Conservation (phyloP, 1,140 invertebrate genomes). For the Nilaparvata lugens region DNA sequence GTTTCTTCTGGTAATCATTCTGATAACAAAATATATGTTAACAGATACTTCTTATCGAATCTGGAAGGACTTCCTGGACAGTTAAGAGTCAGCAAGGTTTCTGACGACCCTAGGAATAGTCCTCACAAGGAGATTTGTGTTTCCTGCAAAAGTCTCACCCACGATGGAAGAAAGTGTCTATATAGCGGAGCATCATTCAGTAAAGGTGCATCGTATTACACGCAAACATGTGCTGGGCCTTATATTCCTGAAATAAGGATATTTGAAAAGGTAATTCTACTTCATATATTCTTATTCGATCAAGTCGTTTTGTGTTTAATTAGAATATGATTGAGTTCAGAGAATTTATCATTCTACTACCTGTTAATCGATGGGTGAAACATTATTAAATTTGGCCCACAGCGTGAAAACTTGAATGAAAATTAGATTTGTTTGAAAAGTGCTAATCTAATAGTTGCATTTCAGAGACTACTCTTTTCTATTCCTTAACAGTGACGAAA, state of each 20-base stretch:
- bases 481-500: too few species aligned
- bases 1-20: too few species aligned
- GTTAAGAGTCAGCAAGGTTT: constrained; percentile 17
- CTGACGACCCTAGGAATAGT: neutral
- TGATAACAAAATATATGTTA: constrained; percentile 23
- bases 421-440: too few species aligned
- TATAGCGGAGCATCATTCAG: constrained; percentile 56
- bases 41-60: constrained; percentile 58
- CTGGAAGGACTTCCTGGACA: constrained; percentile 34
- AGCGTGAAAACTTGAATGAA: too few species aligned
- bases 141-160: constrained; percentile 35
- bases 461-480: too few species aligned
- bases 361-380: too few species aligned
- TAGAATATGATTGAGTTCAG: too few species aligned
- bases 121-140: constrained; percentile 31
- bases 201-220: constrained; percentile 53
- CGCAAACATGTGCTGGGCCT: constrained; percentile 63
- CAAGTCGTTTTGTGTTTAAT: too few species aligned
- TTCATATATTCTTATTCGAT: too few species aligned
- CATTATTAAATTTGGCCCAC: too few species aligned
- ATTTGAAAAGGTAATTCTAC: constrained; percentile 33
- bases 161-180: constrained; percentile 46
- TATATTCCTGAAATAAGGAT: constrained; percentile 38
- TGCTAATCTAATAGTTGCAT: too few species aligned
- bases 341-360: too few species aligned